A percentile compares a stretch with the other conserved stretches of the same genome.
Evolutionary conservation across 2,888 invertebrate genomes (phyloP).

Genomic region (Tenthredo mesomela): DNA sequence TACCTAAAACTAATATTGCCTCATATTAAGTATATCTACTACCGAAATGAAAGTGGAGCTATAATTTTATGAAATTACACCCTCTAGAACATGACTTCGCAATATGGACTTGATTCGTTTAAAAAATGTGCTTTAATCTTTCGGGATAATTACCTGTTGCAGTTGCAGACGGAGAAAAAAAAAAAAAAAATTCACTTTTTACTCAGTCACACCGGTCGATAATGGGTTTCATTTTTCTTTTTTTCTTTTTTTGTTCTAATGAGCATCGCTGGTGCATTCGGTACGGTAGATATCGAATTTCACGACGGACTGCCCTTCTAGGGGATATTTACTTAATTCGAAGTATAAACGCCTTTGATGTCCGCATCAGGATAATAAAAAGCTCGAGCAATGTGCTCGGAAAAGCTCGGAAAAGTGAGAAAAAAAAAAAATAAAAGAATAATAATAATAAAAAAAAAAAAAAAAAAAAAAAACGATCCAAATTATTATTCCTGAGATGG

Average conservation of each 20-base stretch:
- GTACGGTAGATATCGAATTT: slow-evolving; percentile 11
- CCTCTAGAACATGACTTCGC: neutral
- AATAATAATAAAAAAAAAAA: too few species aligned
- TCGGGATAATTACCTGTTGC: neutral
- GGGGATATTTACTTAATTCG: slow-evolving; percentile 5
- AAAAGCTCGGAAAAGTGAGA: neutral
- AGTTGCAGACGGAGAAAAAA: neutral
- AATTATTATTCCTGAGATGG: slow-evolving; percentile 3
- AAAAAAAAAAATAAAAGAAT: neutral
- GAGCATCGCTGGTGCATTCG: slow-evolving; percentile 1
- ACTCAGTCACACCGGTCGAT: neutral
- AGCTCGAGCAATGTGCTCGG: slow-evolving; percentile 8
- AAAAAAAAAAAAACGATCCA: neutral
- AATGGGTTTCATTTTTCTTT: neutral
- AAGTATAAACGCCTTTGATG: slow-evolving; percentile 23
- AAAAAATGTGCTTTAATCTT: neutral
- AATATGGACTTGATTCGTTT: neutral
- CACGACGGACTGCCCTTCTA: neutral
- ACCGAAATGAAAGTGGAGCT: neutral
- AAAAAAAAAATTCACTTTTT: neutral
- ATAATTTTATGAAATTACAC: neutral
- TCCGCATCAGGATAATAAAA: neutral
- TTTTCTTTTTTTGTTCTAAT: neutral
- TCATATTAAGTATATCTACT: neutral
- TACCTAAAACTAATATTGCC: neutral